Evolutionary conservation across 2,797 vertebrate genomes (phyloP).

Genomic region (Brotogeris chrysoptera): DNA sequence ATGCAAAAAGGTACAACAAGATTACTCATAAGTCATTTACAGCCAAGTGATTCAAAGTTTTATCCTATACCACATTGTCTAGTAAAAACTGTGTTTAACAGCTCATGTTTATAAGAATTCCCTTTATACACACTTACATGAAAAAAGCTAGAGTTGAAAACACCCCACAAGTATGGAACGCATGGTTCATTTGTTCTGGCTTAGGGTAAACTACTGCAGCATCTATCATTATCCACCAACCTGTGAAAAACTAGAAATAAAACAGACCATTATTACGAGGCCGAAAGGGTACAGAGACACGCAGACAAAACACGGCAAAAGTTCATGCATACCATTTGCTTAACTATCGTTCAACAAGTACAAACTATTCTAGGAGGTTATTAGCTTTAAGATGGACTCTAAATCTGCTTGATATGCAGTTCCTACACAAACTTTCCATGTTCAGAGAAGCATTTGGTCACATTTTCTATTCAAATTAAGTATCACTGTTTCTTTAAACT

Average conservation of each 20-base stretch:
- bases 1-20: not conserved
- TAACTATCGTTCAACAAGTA: not conserved
- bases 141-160: slow-evolving; percentile 93
- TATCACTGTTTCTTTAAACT: not conserved
- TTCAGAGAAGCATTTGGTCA: not conserved
- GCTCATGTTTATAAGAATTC: not conserved
- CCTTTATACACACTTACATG: slow-evolving; percentile 82
- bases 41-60: not conserved
- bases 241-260: slow-evolving; percentile 86
- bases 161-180: slow-evolving; percentile 92
- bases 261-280: not conserved
- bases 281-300: not conserved
- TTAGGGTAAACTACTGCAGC: slow-evolving; percentile 83
- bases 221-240: slow-evolving; percentile 96
- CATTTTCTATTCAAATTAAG: not conserved
- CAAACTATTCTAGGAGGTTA: not conserved
- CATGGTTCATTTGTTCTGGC: slow-evolving; percentile 86
- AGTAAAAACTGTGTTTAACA: not conserved
- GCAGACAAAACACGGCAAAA: not conserved
- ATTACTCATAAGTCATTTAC: not conserved
- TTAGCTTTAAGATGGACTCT: not conserved
- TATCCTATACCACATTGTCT: fast-evolving
- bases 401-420: fast-evolving
- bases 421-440: not conserved
- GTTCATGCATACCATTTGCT: too few relatives aligned